Conservation (phyloP, 2,888 invertebrate genomes). For the Apocheima hispidaria region DNA sequence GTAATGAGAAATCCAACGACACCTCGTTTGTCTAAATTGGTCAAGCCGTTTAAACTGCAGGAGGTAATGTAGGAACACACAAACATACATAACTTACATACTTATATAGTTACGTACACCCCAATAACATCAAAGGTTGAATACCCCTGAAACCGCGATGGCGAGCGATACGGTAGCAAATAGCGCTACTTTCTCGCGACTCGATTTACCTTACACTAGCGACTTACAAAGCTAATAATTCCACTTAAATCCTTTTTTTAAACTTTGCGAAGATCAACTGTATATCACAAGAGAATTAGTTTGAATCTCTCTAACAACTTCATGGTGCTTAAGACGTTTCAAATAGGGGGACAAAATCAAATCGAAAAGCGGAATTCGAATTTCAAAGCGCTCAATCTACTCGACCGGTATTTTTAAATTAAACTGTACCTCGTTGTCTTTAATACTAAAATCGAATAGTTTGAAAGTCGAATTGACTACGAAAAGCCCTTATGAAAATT, state of each 20-base stretch:
- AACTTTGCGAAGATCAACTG: conserved; percentile 46
- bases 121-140: conserved; percentile 56
- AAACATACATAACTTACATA: no score
- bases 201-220: conserved; percentile 81
- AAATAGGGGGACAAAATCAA: conserved; percentile 56
- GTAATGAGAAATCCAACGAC: no score
- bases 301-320: conserved; percentile 22
- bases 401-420: conserved; percentile 39
- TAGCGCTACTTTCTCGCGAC: conserved; percentile 83
- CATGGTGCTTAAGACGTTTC: conserved; percentile 48
- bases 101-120: no score
- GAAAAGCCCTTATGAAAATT: conserved; percentile 57
- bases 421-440: conserved; percentile 40
- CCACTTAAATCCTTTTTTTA: conserved; percentile 13
- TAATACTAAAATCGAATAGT: conserved; percentile 48
- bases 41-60: no score
- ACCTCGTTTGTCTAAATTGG: no score
- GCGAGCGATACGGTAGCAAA: conserved; percentile 85
- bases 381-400: conserved; percentile 56
- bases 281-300: conserved; percentile 34
- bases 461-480: conserved; percentile 44
- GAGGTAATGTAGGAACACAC: no score
- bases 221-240: conserved; percentile 40
- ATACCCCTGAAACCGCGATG: conserved; percentile 68
- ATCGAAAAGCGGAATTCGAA: conserved; percentile 65